Evolutionary conservation across 2,888 invertebrate genomes (phyloP).

Genomic region (Cynaeus angustus): DNA sequence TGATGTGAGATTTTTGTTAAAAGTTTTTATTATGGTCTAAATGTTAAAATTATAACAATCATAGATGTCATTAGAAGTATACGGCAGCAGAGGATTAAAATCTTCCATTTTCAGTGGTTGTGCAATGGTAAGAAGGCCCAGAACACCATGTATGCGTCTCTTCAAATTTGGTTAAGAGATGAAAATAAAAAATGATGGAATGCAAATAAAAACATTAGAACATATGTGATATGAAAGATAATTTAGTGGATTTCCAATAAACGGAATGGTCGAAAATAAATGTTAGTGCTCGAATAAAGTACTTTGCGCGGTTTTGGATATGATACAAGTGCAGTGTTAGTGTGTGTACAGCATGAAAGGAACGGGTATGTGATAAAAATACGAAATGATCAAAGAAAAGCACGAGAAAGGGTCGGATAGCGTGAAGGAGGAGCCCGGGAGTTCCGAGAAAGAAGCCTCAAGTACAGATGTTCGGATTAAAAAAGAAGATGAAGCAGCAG

Average conservation of each 20-base stretch:
- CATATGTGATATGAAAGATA: constrained; percentile 72
- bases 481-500: constrained; percentile 68
- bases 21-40: constrained; percentile 70
- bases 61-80: constrained; percentile 66
- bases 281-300: constrained; percentile 55
- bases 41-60: constrained; percentile 65
- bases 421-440: constrained; percentile 71
- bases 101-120: constrained; percentile 63
- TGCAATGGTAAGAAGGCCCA: constrained; percentile 65
- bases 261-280: constrained; percentile 62
- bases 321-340: constrained; percentile 66
- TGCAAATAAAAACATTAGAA: constrained; percentile 73
- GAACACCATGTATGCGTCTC: constrained; percentile 67
- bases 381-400: constrained; percentile 72
- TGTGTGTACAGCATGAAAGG: constrained; percentile 67
- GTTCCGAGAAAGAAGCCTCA: constrained; percentile 69
- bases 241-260: constrained; percentile 67
- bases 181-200: constrained; percentile 72
- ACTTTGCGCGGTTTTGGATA: constrained; percentile 57
- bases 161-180: constrained; percentile 71
- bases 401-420: constrained; percentile 71
- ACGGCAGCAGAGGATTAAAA: constrained; percentile 60
- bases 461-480: constrained; percentile 69
- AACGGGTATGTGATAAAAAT: constrained; percentile 65
- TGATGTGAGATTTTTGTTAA: constrained; percentile 71